Conservation (phyloP, 1,140 invertebrate genomes). For the Drosophila leontia region DNA sequence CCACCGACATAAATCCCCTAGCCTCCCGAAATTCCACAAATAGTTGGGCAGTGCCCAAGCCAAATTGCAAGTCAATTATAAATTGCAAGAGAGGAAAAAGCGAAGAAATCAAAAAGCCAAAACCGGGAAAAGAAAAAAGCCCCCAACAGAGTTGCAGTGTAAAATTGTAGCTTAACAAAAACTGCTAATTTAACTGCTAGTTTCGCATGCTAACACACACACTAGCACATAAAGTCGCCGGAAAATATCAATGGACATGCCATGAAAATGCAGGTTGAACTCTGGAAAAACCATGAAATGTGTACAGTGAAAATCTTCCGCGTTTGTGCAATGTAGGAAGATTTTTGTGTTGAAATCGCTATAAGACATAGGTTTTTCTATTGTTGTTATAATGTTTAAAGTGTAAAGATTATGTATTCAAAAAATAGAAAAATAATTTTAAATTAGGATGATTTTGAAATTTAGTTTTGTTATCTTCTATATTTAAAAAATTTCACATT, state of each 20-base stretch:
- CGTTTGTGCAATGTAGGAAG: conserved; percentile 83
- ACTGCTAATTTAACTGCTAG: conserved; percentile 80
- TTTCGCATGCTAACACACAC: conserved; percentile 63
- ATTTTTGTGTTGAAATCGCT: conserved; percentile 63
- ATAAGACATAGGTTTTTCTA: not conserved
- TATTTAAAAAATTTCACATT: too few relatives aligned
- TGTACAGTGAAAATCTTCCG: conserved; percentile 72
- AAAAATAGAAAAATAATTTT: not conserved
- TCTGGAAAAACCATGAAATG: conserved; percentile 75
- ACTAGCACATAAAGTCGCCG: conserved; percentile 23
- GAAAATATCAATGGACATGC: conserved; percentile 71
- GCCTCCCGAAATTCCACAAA: conserved; percentile 54
- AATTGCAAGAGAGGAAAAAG: conserved; percentile 66
- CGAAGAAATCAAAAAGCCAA: conserved; percentile 32
- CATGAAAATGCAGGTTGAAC: conserved; percentile 71
- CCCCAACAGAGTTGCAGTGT: conserved; percentile 50
- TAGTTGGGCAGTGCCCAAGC: conserved; percentile 67
- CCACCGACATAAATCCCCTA: conserved; percentile 20
- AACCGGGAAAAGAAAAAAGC: conserved; percentile 27
- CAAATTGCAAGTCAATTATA: conserved; percentile 84
- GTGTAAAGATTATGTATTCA: not conserved
- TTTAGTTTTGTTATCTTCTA: too few relatives aligned
- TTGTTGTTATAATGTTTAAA: not conserved
- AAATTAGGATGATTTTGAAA: not conserved
- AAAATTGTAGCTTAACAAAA: conserved; percentile 72